Base-by-base conservation (phyloP, 2,888 invertebrate species). In the Cephus sareptanus region DNA sequence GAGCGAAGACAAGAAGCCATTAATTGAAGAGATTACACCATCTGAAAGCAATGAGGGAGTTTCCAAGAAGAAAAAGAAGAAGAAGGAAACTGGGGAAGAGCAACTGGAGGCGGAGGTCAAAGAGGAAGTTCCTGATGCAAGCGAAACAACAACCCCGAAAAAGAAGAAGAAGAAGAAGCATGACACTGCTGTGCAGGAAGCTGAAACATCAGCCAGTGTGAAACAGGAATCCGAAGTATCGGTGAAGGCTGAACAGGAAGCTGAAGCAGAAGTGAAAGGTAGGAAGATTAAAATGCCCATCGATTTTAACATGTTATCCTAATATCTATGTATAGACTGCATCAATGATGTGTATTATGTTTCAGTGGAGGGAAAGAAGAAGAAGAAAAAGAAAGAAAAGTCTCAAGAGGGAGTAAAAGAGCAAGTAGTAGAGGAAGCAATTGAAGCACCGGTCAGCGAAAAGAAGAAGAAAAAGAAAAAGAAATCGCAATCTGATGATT, bases 381-480 rank as follows among this genome's bases (percentile, higher is more conserved):
- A 83, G 83, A 82, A 77, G 83, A 85, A 77, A 70, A 78, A 69
- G 85, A 86, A 85, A 56, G 82, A 78, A 73, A 85, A 86, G 77
- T 33, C 79, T 33, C 76, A 71, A 15, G 85, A 83, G 40, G 79
- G 35, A 76, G 75, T 76, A 76, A 34, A 75, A 77, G 79, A 81
- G 70, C 81, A 85, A 81, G 77, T 79, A 78, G 75, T 76, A 12
- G 74, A 73, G 56, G 77, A 78, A 56, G 56, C 34, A 34, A 84
- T 91, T 75, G 83, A 88, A 33, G 88, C 86, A 71, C 89, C 89
- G 3, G 83, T 87, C 23, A 92, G 92, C 31, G 93, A 93, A 84
- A 93, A 93, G 84, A 93, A 93, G 85, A 93, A 93, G 86, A 93
- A 93, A 86, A 93, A 92, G 88, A 93, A 92, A 75, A 94, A 94